Evolutionary conservation across 2,888 invertebrate genomes (phyloP).

Genomic region (Xiphydria camelus): DNA sequence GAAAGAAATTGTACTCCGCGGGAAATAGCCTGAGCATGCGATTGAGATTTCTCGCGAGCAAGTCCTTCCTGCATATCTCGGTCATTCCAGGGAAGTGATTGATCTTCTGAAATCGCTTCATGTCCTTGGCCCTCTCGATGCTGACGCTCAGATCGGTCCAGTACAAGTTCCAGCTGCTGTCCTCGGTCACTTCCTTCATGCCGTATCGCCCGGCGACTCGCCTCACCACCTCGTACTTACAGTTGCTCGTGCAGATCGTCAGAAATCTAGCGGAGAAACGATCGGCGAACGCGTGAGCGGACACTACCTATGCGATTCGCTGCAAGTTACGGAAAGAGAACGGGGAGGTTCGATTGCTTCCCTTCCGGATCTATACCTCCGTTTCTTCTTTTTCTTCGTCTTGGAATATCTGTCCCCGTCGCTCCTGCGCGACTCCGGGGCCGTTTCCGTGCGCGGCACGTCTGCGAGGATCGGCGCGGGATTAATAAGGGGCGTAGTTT

Average conservation of each 20-base stretch:
- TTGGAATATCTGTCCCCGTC: slow-evolving; percentile 21
- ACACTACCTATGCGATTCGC: too few species aligned
- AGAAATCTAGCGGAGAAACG: slow-evolving; percentile 33
- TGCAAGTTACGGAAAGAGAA: background rate
- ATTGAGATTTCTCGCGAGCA: slow-evolving; percentile 85
- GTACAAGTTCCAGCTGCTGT: slow-evolving; percentile 85
- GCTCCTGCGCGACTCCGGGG: slow-evolving; percentile 6
- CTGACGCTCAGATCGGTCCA: slow-evolving; percentile 90
- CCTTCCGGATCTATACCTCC: slow-evolving; percentile 27
- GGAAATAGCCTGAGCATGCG: slow-evolving; percentile 88
- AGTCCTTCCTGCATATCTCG: slow-evolving; percentile 87
- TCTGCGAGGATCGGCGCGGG: too few species aligned
- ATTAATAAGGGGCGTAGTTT: too few species aligned
- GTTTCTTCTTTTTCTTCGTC: slow-evolving; percentile 36
- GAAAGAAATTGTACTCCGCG: slow-evolving; percentile 88
- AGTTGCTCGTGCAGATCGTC: slow-evolving; percentile 70
- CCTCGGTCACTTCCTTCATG: slow-evolving; percentile 77
- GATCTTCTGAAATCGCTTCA: slow-evolving; percentile 90
- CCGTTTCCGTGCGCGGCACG: too few species aligned
- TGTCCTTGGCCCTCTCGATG: slow-evolving; percentile 83
- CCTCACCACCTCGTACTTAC: slow-evolving; percentile 75
- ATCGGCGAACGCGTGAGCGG: too few species aligned
- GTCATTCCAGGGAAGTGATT: slow-evolving; percentile 93
- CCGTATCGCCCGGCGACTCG: slow-evolving; percentile 72
- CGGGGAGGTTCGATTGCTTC: background rate